Evolutionary conservation across 2,888 invertebrate species (phyloP).

Genomic region (Theretra japonica): DNA sequence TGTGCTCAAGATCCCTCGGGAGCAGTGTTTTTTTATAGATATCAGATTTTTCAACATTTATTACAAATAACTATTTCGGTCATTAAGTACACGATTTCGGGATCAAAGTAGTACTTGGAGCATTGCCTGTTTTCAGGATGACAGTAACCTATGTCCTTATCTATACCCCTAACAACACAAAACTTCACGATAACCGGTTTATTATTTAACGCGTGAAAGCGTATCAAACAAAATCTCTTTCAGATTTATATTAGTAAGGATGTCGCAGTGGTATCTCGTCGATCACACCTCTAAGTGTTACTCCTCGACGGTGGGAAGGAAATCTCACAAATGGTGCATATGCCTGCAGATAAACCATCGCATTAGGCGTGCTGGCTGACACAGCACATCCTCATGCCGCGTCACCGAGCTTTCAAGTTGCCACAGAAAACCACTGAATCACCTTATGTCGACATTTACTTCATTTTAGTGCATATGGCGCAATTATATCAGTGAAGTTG

Average conservation of each 20-base stretch:
- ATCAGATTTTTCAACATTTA: no score
- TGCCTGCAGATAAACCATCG: conserved; percentile 39
- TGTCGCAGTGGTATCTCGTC: conserved; percentile 33
- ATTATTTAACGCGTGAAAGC: no score
- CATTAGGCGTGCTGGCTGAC: conserved; percentile 62
- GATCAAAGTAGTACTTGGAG: no score
- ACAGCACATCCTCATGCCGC: conserved; percentile 49
- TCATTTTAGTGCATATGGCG: neutral
- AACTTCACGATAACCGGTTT: neutral
- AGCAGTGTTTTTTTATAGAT: no score
- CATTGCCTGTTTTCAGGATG: no score
- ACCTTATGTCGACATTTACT: conserved; percentile 32
- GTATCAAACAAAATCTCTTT: no score
- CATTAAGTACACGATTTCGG: no score
- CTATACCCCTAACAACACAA: neutral
- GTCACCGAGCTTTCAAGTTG: conserved; percentile 40
- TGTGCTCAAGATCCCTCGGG: no score
- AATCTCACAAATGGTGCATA: neutral
- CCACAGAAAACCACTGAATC: conserved; percentile 53
- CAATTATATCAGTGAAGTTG: neutral
- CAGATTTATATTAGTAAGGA: no score
- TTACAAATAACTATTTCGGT: no score
- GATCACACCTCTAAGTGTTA: conserved; percentile 49
- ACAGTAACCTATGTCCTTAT: no score
- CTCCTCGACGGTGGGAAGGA: conserved; percentile 34